Evolutionary conservation across 2,888 invertebrate genomes (phyloP), one percentile per base, ranked within the genome.

Genomic region (Epistrophe eligans): DNA sequence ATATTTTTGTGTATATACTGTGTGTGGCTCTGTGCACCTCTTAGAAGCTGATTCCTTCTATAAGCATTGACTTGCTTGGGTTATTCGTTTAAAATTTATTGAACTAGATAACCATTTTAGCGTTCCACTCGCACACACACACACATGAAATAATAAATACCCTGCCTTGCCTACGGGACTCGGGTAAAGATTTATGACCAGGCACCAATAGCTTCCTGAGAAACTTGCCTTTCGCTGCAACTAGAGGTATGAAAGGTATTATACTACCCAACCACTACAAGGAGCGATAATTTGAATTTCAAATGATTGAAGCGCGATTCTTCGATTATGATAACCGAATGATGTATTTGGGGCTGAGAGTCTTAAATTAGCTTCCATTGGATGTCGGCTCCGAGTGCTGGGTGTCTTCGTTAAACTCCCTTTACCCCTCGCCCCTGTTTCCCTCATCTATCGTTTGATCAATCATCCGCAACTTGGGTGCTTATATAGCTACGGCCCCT

Each of bases 251-350:
- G 24, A 52, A 52, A 55, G 24, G 52, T 55, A 55, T 55, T 32
- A 0, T 28, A 13, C 71, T 28, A 32, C 40, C 24, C 15, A 35
- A 35, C 35, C 35, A 35, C 57, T 24, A 74, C 62, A 45, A 38
- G 19, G 60, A 48, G 35, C 66, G 77, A 72, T 77, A 77, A 89
- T 89, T 89, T 89, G 84, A 89, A 89, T 84, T 89, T 89, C 89
- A 89, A 89, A 89, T 89, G 89, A 88, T 89, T 88, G 79, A 89
- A 88, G 88, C 88, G 83, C 88, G 89, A 89, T 89, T 84, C 76
- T 76, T 83, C 85, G 80, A 82, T 87, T 87, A 88, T 89, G 88
- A 89, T 89, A 89, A 89, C 82, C 85, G 84, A 88, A 77, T 87
- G 87, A 87, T 79, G 87, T 79, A 87, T 87, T 79, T 76, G 79